Evolutionary conservation across 2,888 invertebrate species (phyloP), one percentile per base, ranked within the genome.

Genomic region (Allolobophora icterica): DNA sequence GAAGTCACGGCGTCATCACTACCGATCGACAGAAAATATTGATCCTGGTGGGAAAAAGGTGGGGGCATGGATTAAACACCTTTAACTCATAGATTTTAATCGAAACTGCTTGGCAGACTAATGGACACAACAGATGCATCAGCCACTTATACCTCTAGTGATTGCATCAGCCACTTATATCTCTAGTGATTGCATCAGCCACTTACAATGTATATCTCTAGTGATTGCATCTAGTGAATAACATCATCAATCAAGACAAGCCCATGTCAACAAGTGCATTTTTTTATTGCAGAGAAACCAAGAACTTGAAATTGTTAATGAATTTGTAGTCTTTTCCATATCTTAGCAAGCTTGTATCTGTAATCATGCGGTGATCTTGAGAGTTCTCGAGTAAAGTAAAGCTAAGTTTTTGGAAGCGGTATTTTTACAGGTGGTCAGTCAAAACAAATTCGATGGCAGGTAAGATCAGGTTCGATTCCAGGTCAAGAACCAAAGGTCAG

Each of bases 1-100:
- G 35, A 87, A 35, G 24, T 87, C 87, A 35, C 87, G 87, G 8
- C 34, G 87, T 34, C 87, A 87, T 35, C 35, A 87, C 15, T 19
- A 15, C 34, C 87, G 87, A 34, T 87, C 87, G 15, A 38, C 87
- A 87, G 87, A 71, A 71, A 71, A 71, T n/a, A 71, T 71, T n/a
- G 71, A 87, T 87, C 38, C 87, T 6, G 87, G 35, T 87, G 87
- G 35, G 38, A 87, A 87, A 87, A 87, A 34, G 87, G 87, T 87
- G 34, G 6, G 34, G 35, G 71, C 15, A n/a, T 71, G 0, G 1
- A 30, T 71, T 30, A 71, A 17, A n/a, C 30, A 71, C 17, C 24
- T 71, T 30, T 30, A n/a, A n/a, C 30, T 71, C 71, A n/a, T 30
- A 71, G 30, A 71, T n/a, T n/a, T 6, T 17, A 13, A 71, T n/a